A percentile compares a stretch with the other conserved stretches of the same genome.
phyloP scores from a whole-genome alignment of 1,140 invertebrate genomes.

The Gerris buenoi region DNA sequence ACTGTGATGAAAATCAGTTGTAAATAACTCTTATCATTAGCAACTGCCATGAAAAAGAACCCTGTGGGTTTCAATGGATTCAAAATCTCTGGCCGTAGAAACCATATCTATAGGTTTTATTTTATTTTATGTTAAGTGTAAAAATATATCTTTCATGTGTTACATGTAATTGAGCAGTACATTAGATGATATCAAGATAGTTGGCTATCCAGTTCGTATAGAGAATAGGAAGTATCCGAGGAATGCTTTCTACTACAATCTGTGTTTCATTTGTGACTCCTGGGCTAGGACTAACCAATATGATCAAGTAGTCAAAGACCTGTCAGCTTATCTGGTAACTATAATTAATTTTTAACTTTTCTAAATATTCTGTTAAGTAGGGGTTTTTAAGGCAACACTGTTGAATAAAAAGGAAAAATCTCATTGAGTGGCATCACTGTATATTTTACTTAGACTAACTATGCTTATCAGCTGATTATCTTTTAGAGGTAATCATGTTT shows the following conservation, averaged over 20 bases:
- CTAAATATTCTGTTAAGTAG: background rate
- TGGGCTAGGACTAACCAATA: conserved; percentile 78
- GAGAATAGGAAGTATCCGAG: conserved; percentile 79
- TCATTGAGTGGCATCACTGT: too few species aligned
- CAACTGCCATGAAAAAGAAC: too few species aligned
- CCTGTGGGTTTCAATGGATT: too few species aligned
- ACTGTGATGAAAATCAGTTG: too few species aligned
- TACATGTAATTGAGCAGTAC: too few species aligned
- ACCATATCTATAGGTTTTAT: too few species aligned
- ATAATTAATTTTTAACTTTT: conserved; percentile 29
- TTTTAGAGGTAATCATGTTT: background rate
- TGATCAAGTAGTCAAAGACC: conserved; percentile 81
- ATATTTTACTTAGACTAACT: too few species aligned
- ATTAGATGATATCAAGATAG: conserved; percentile 67
- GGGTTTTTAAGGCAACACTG: background rate
- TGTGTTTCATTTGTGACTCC: conserved; percentile 86
- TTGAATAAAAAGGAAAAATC: too few species aligned
- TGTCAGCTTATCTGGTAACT: conserved; percentile 73
- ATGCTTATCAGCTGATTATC: too few species aligned
- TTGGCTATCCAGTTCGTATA: conserved; percentile 84
- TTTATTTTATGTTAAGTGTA: background rate
- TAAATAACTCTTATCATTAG: too few species aligned
- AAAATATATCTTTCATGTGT: conserved; percentile 21
- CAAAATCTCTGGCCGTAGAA: too few species aligned
- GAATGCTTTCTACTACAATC: conserved; percentile 87